phyloP scores from a whole-genome alignment of 1,140 invertebrate species.

The Macrosteles quadrilineatus region DNA sequence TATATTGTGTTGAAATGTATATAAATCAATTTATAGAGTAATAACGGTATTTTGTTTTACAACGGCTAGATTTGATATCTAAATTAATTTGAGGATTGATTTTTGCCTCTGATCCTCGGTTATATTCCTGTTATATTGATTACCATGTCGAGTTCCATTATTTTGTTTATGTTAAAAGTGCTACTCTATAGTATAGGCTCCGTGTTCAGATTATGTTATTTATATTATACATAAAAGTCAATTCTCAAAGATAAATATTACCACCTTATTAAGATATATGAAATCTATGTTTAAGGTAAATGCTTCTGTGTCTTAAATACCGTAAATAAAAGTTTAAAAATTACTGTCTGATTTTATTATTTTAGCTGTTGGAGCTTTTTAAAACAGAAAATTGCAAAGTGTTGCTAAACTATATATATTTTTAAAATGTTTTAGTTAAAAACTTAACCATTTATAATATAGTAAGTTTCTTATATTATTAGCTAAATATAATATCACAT shows the following conservation, averaged over 20 bases:
- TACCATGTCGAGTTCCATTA: slow-evolving; percentile 16
- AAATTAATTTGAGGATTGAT: slow-evolving; percentile 21
- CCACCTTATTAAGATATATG: slow-evolving; percentile 17
- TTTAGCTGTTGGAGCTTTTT: slow-evolving; percentile 18
- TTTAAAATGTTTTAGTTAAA: no score
- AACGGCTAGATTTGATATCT: not conserved
- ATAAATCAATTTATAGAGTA: slow-evolving; percentile 26
- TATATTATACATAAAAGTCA: slow-evolving; percentile 6
- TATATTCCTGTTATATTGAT: slow-evolving; percentile 14
- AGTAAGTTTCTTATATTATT: no score
- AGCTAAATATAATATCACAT: no score
- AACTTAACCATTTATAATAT: no score
- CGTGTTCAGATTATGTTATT: slow-evolving; percentile 7
- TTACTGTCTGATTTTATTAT: not conserved
- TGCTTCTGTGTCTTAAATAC: slow-evolving; percentile 19
- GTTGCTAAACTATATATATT: no score
- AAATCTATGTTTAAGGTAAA: slow-evolving; percentile 13
- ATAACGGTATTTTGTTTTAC: slow-evolving; percentile 15
- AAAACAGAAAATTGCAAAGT: not conserved
- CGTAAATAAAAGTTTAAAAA: not conserved
- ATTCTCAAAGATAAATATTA: slow-evolving; percentile 19
- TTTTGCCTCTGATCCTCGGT: slow-evolving; percentile 5
- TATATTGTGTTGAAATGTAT: slow-evolving; percentile 21
- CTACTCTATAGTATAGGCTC: not conserved
- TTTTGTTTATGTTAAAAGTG: not conserved